Percentiles rank a stretch among this genome's conserved stretches.
phyloP scores from a whole-genome alignment of 2,888 invertebrate species.

The Cantharis rufa region DNA sequence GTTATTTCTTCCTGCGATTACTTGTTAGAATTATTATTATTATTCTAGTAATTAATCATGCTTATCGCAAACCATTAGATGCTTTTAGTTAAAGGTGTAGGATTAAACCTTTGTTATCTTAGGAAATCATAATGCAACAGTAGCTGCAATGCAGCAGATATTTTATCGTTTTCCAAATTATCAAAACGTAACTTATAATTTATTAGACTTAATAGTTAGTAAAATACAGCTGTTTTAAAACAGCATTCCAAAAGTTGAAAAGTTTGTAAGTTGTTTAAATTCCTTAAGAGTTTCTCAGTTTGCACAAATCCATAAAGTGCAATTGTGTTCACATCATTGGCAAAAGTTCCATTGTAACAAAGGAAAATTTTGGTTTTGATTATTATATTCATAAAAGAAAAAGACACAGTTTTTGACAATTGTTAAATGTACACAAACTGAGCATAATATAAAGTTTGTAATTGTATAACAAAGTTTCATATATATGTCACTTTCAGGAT shows the following conservation, averaged over 20 bases:
- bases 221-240: slow-evolving; percentile 17
- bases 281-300: slow-evolving; percentile 21
- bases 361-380: neutral
- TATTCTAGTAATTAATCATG: slow-evolving; percentile 17
- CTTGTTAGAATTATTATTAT: neutral
- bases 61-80: slow-evolving; percentile 17
- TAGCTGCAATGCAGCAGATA: slow-evolving; percentile 18
- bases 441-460: slow-evolving; percentile 11
- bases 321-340: slow-evolving; percentile 13
- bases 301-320: slow-evolving; percentile 24
- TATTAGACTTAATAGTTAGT: slow-evolving; percentile 8
- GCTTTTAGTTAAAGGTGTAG: slow-evolving; percentile 9
- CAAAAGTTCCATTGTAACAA: neutral
- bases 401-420: neutral
- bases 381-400: neutral
- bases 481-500: slow-evolving; percentile 44
- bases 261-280: slow-evolving; percentile 27
- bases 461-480: slow-evolving; percentile 35
- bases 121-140: slow-evolving; percentile 12
- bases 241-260: slow-evolving; percentile 11
- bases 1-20: neutral
- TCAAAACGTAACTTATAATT: slow-evolving; percentile 2
- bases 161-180: neutral
- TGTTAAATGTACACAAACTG: slow-evolving; percentile 15
- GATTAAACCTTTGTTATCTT: slow-evolving; percentile 16